phyloP scores from a whole-genome alignment of 2,113 vertebrate genomes.

The Pycnonotus jocosus region DNA sequence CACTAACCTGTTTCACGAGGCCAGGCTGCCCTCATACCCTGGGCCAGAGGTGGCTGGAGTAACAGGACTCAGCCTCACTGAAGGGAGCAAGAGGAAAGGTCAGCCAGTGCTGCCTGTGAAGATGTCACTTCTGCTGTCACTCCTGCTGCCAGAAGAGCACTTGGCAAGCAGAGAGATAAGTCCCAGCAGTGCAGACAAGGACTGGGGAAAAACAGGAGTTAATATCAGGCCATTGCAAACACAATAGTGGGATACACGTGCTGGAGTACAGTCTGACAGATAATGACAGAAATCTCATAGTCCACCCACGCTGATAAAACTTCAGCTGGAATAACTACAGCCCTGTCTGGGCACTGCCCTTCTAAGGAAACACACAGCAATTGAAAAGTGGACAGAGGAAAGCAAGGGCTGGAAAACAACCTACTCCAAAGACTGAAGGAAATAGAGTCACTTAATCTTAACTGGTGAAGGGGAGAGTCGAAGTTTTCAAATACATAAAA shows the following conservation, averaged over 20 bases:
- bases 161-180: neutral
- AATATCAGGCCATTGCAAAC: neutral
- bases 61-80: neutral
- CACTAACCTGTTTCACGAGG: neutral
- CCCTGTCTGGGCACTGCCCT: neutral
- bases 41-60: neutral
- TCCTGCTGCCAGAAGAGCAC: neutral
- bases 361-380: neutral
- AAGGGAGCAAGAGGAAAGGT: neutral
- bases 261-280: neutral
- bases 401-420: neutral
- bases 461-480: neutral
- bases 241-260: neutral
- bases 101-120: neutral
- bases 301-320: neutral
- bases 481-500: slow-evolving; percentile 18
- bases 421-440: neutral
- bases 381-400: neutral
- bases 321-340: neutral
- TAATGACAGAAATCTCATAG: neutral
- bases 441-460: neutral
- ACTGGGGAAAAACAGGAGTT: neutral
- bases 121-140: neutral
- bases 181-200: neutral
- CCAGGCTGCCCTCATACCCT: neutral